Evolutionary conservation across 2,113 vertebrate species (phyloP).

Genomic region (Charadrius vociferus): DNA sequence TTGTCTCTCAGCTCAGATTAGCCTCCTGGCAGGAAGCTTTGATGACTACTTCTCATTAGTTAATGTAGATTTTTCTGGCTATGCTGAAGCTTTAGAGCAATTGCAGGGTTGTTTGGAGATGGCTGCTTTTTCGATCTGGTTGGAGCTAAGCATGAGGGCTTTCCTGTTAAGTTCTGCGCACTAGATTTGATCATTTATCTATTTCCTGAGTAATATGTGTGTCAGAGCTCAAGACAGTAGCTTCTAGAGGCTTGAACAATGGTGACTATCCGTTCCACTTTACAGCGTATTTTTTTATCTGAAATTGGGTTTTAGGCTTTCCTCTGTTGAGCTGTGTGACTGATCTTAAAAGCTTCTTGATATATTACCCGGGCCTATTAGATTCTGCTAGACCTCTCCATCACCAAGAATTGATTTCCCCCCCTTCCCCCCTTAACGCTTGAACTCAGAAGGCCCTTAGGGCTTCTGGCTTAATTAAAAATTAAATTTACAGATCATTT

Average conservation of each 20-base stretch:
- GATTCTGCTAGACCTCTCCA: slow-evolving; percentile 32
- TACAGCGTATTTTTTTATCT: slow-evolving; percentile 37
- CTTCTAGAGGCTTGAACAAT: slow-evolving; percentile 54
- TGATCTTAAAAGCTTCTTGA: slow-evolving; percentile 13
- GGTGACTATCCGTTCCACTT: slow-evolving; percentile 40
- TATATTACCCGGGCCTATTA: background rate
- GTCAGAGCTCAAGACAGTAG: slow-evolving; percentile 37
- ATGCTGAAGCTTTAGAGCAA: background rate
- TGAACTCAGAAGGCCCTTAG: slow-evolving; percentile 61
- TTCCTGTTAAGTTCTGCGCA: background rate
- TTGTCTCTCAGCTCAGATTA: background rate
- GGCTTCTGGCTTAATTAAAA: slow-evolving; percentile 75
- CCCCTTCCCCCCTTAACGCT: slow-evolving; percentile 7
- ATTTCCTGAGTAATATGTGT: slow-evolving; percentile 19
- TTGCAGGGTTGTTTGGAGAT: background rate
- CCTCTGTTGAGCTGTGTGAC: slow-evolving; percentile 14
- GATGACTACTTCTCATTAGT: background rate
- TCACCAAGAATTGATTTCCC: slow-evolving; percentile 47
- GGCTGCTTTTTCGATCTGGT: background rate
- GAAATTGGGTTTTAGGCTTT: slow-evolving; percentile 63
- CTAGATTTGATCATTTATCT: background rate
- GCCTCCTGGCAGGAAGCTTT: background rate
- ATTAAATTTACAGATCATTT: slow-evolving; percentile 76
- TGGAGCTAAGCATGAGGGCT: background rate
- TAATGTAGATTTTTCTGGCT: background rate